Evolutionary conservation across 2,888 invertebrate species (phyloP), one percentile per base, ranked within the genome.

Genomic region (Bombyx huttoni): DNA sequence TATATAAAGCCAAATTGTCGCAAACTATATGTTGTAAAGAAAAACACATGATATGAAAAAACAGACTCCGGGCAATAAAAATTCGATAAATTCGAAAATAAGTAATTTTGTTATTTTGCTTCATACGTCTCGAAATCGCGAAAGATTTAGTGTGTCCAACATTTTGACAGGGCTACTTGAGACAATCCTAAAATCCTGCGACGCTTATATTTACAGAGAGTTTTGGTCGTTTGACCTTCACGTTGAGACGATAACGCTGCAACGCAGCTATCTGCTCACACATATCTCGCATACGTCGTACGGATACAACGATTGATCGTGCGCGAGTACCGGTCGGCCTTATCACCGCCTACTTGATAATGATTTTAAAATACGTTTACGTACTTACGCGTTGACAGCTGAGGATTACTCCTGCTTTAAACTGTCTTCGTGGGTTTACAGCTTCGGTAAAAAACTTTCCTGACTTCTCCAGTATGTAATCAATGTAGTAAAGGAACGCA

Each of bases 281-380:
- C 67, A 67, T 80, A 74, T 75, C 72, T 71, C 64, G 55, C 64
- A 58, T 62, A 67, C 65, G 70, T 70, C 70, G 65, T 68, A 51
- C 33, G 71, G 63, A 66, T 70, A 74, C 69, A 58, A 73, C 81
- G 77, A 83, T 81, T 81, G 81, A 85, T 85, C 75, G 76, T 77
- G 71, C 71, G 69, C 70, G 61, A 58, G 60, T 60, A 61, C 62
- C 65, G 60, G 34, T 64, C 59, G 54, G 55, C 68, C 73, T 84
- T 86, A 85, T 85, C 86, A 62, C 56, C 59, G 62, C 67, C 62
- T 74, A 73, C 75, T 74, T 78, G 82, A 83, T 83, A 81, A 81
- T 81, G 71, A 80, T 79, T 79, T 77, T 79, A 77, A 81, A 84
- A 80, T 79, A 79, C 75, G 73, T 75, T 80, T 77, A 68, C 70